Evolutionary conservation across 2,113 vertebrate genomes (phyloP), one percentile per base, ranked within the genome.

Genomic region (Chaetodon auriga): DNA sequence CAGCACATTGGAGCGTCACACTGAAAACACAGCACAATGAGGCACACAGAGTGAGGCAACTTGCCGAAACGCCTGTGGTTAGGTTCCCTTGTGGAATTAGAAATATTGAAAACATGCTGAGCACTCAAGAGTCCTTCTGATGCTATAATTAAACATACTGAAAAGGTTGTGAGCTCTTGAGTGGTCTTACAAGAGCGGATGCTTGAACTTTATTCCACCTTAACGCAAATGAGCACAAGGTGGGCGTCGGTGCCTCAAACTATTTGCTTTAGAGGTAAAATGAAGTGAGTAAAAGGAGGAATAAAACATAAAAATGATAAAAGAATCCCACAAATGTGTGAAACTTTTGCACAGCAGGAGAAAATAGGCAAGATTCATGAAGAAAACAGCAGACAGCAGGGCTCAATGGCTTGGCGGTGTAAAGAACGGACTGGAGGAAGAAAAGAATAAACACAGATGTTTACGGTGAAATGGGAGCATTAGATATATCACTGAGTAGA

Each of bases 401-500:
- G 21, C 53, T 72, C 15, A 55, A 82, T 21, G 15, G 23, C 14
- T 10, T 10, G 49, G 60, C 7, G 25, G n/a, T 35, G 14, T 45
- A 25, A 58, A 63, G 19, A 57, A 75, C 7, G 54, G 35, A 81
- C 16, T 46, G 18, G 8, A 45, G 25, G 25, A 63, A 55, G 41
- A 4, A 45, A 30, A 66, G 19, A 14, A 11, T 53, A 68, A 76
- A 72, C 35, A 19, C 35, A 53, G 60, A 8, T 15, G 10, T 61
- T 74, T 21, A 65, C 45, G 41, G 25, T 68, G 38, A 63, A 80
- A 38, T 55, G 25, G 71, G n/a, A 64, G 45, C 82, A 79, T 85
- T 81, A 84, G 55, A 90, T 79, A 78, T 82, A 83, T 83, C 78
- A 82, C 65, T 41, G 78, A 81, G 63, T 80, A 80, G 87, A 84